These are phyloP conservation scores for Carassius gibelio DNA, from an alignment of 2,113 vertebrate species.

Conservation along the genomic window DNA sequence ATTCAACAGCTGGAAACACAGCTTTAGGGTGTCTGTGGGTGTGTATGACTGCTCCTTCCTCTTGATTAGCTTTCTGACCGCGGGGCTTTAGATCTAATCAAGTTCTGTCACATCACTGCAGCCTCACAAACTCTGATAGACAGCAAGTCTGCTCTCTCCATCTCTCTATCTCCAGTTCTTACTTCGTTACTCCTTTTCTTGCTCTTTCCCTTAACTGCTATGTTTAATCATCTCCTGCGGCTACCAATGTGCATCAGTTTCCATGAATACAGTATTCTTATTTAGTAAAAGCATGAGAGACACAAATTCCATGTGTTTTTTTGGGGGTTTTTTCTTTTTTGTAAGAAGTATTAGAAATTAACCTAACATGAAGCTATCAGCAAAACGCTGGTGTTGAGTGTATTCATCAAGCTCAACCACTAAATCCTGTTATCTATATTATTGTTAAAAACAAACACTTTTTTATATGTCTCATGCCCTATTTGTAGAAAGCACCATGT, in stretches of 20 bases:
- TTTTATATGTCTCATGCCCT: background rate
- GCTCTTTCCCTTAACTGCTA: background rate
- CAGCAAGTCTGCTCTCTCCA: background rate
- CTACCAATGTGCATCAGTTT: background rate
- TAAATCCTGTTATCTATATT: background rate
- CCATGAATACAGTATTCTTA: background rate
- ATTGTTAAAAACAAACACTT: background rate
- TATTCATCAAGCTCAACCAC: background rate
- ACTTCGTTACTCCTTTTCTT: background rate
- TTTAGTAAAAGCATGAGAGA: background rate
- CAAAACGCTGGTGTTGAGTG: background rate
- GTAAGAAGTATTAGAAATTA: background rate
- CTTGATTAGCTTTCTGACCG: conserved; percentile 40
- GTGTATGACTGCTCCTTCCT: conserved; percentile 35
- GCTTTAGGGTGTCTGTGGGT: conserved; percentile 21
- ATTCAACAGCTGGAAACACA: conserved; percentile 47
- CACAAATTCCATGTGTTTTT: background rate
- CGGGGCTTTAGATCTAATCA: conserved; percentile 25
- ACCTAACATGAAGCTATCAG: background rate
- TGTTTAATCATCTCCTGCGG: background rate
- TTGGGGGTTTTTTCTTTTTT: background rate
- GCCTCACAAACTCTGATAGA: conserved; percentile 1
- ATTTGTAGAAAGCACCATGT: background rate
- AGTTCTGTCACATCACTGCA: conserved; percentile 10
- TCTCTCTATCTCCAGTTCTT: background rate